Base-by-base conservation (phyloP, 2,113 vertebrate genomes). In the Columbina picui region DNA sequence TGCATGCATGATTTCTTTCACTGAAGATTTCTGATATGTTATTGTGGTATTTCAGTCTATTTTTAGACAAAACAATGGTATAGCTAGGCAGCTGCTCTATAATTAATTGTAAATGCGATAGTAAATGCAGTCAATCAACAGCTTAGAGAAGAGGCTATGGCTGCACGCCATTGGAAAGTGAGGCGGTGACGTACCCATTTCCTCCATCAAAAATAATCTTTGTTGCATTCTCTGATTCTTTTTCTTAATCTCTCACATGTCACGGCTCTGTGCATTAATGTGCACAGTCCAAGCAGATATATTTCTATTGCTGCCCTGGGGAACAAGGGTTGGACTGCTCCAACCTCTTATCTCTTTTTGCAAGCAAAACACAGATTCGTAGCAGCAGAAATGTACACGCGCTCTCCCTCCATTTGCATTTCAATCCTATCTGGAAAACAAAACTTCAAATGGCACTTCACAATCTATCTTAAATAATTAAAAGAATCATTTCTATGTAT, bases 121-220 rank as follows among this genome's bases (percentile, higher is more conserved):
- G 64, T 49, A 52, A 67, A 49, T 45, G 23, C 60, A 86, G 52
- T 25, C 50, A 77, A 0, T 74, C 60, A 53, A 4, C 32, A 60
- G 26, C 22, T 57, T 52, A 17, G 49, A 70, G 70, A 52, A 59
- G 18, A 77, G 29, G 57, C 38, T 5, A 6, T 36, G 69, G 41
- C 79, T 87, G 59, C 43, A 7, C 22, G 36, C 29, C 36, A 7
- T 1, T 38, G 83, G 56, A 70, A 78, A 60, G 50, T 5, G 13
- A 69, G 9, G 5, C 52, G 38, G 25, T 81, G 67, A 71, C 1
- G 0, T 7, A 18, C 25, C 1, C 6, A 12, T 21, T 39, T n/a
- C 43, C 30, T 79, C 6, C 4, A 38, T 63, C n/a, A 75, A 39
- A 47, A 57, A 20, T 7, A 41, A 8, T 43, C 19, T 63, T 69